Evolutionary conservation across 2,888 invertebrate species (phyloP).

Genomic region (Oxystoma pomonae): DNA sequence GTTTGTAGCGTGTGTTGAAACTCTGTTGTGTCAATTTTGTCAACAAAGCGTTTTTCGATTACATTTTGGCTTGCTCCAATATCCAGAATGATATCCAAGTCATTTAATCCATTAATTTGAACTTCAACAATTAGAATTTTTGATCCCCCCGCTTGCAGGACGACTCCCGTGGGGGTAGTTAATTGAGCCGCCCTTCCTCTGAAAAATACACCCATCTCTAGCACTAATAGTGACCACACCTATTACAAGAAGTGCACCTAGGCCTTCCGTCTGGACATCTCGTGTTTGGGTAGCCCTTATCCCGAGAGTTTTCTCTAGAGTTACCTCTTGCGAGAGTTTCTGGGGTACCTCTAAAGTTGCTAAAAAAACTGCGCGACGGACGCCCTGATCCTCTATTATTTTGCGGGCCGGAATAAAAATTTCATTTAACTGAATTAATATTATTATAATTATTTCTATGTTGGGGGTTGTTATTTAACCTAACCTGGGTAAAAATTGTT

Average conservation of each 20-base stretch:
- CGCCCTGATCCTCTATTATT: too few relatives aligned
- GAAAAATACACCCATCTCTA: background rate
- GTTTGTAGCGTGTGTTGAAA: background rate
- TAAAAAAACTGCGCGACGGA: background rate
- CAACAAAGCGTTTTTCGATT: background rate
- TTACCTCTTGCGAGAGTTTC: too few relatives aligned
- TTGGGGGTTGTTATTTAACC: too few relatives aligned
- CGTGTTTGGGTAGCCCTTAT: background rate
- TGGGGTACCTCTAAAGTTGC: too few relatives aligned
- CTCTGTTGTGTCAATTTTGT: background rate
- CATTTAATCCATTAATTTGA: background rate
- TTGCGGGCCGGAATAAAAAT: too few relatives aligned
- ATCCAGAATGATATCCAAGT: background rate
- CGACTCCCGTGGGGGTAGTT: background rate
- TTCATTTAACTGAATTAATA: too few relatives aligned
- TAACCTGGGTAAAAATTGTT: too few relatives aligned
- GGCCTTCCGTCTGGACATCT: background rate
- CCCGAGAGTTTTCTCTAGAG: background rate
- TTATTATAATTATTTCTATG: too few relatives aligned
- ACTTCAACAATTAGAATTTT: background rate
- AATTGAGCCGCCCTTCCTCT: slow-evolving; percentile 1
- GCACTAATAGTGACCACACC: background rate
- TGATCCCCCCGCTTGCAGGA: slow-evolving; percentile 1
- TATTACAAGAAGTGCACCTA: background rate
- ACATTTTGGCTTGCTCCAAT: background rate